Evolutionary conservation across 1,140 invertebrate genomes (phyloP).

Genomic region (Anagrus nilaparvatae): DNA sequence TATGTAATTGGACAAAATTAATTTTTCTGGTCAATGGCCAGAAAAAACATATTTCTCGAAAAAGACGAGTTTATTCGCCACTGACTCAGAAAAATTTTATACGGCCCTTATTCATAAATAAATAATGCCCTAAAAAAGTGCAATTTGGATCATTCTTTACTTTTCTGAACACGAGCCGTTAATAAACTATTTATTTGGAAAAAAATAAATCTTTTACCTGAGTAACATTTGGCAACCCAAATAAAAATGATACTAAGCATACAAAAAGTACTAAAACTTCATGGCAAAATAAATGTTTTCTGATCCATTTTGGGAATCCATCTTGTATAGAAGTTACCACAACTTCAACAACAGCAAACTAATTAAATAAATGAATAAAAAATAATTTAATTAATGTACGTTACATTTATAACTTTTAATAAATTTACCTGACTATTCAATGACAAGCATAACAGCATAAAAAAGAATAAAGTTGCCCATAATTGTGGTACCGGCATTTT

Average conservation of each 20-base stretch:
- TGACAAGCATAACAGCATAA: slow-evolving; percentile 80
- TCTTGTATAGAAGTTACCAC: slow-evolving; percentile 87
- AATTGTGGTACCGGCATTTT: slow-evolving; percentile 79
- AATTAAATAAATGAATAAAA: slow-evolving; percentile 13
- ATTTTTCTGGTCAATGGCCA: too few species aligned
- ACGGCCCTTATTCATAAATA: too few species aligned
- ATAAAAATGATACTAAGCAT: slow-evolving; percentile 71
- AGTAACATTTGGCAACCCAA: slow-evolving; percentile 76
- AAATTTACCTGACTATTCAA: slow-evolving; percentile 77
- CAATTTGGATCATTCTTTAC: too few species aligned
- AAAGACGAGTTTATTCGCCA: too few species aligned
- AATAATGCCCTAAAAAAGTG: too few species aligned
- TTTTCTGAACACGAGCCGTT: too few species aligned
- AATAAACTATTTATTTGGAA: neutral
- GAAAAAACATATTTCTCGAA: too few species aligned
- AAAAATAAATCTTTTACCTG: slow-evolving; percentile 47
- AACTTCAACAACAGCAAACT: slow-evolving; percentile 86
- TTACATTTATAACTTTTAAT: slow-evolving; percentile 6
- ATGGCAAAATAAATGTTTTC: slow-evolving; percentile 69
- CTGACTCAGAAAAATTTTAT: too few species aligned
- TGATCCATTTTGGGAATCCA: slow-evolving; percentile 76
- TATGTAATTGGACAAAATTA: too few species aligned
- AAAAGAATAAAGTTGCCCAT: slow-evolving; percentile 83
- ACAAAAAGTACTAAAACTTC: slow-evolving; percentile 77
- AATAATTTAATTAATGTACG: neutral